Percentiles rank a stretch among this genome's conserved stretches.
phyloP scores from a whole-genome alignment of 2,113 vertebrate genomes.

The Zonotrichia leucophrys region DNA sequence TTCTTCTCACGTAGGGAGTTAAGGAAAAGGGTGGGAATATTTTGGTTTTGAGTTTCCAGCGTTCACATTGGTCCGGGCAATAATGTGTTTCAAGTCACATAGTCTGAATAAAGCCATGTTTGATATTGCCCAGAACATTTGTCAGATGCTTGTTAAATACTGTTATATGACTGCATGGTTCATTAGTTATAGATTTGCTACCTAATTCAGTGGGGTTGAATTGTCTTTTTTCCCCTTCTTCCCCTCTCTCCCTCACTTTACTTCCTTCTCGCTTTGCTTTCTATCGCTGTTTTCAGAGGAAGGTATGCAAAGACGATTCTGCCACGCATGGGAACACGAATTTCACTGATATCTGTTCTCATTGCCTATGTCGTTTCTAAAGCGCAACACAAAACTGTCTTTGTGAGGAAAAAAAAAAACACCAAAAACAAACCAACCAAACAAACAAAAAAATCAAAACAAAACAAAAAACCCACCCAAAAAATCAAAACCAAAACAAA shows the following conservation, averaged over 20 bases:
- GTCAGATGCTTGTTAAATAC: neutral
- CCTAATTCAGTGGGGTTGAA: neutral
- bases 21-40: neutral
- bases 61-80: neutral
- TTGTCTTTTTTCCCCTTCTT: neutral
- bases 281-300: neutral
- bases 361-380: neutral
- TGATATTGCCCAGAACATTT: slow-evolving; percentile 1
- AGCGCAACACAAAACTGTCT: neutral
- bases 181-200: slow-evolving; percentile 1
- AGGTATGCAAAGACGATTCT: neutral
- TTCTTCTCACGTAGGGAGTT: neutral
- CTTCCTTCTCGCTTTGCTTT: neutral
- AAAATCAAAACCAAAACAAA: neutral
- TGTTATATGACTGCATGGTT: neutral
- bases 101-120: slow-evolving; percentile 8
- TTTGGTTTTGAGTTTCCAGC: neutral
- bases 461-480: neutral
- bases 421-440: neutral
- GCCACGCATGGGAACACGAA: neutral
- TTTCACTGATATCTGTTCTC: neutral
- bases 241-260: neutral
- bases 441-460: neutral
- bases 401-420: neutral
- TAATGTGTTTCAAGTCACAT: neutral